Base-by-base conservation (phyloP, 2,888 invertebrate genomes). In the Dicycla oo region DNA sequence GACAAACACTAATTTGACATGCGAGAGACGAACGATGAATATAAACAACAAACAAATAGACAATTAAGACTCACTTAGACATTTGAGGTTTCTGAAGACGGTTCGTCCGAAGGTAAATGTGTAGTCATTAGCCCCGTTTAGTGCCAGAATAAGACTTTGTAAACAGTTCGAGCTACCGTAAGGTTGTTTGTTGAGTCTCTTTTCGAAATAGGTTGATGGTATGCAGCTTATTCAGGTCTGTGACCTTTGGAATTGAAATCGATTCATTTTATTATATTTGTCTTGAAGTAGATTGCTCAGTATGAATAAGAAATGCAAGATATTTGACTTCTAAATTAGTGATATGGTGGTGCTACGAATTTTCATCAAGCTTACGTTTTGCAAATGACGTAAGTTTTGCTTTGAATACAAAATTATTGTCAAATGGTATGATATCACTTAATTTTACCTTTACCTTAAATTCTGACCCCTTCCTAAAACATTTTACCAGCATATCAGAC, bases 81-180 rank as follows among this genome's bases (percentile, higher is more conserved):
- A 67, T 74, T 80, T 80, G 74, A 74, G 53, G 80, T 82, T 80
- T 80, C 80, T 57, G 80, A 82, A 80, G 80, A 82, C 66, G 74
- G 69, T 64, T 60, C 30, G 66, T 63, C 53, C 64, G 80, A 80
- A 82, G 80, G 80, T 82, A 80, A 80, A 80, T 80, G 80, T 63
- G 74, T 49, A 79, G 80, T 76, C 81, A 81, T 83, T 81, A 81
- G 83, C 81, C 81, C 69, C 81, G 81, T 80, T 83, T 69, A 62
- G 66, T 69, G 64, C 64, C 61, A 81, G 83, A 83, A 83, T 81
- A 81, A 73, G 83, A 81, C 81, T 81, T 83, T 83, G 77, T 76
- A 81, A 81, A 64, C 80, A 83, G 80, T 75, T 83, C 61, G 65
- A 67, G 80, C 83, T 74, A 82, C 83, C 67, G 67, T 80, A 73